Base-by-base conservation (phyloP, 2,888 invertebrate genomes). In the Nasonovia ribisnigri region DNA sequence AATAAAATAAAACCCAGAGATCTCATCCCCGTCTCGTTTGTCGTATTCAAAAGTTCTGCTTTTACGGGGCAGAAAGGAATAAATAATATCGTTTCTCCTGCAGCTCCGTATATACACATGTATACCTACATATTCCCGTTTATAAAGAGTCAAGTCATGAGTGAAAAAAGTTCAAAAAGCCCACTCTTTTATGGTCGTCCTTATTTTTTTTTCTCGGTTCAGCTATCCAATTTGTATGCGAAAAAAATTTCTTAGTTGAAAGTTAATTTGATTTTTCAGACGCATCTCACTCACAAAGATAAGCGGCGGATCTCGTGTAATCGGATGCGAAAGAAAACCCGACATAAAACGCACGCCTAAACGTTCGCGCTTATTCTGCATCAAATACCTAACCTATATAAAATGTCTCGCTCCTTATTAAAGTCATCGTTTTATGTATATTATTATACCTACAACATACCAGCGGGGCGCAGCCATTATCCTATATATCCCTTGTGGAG, bases 81-180 rank as follows among this genome's bases (percentile, higher is more conserved):
- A 92, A 92, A 92, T 92, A 92, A 92, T 92, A 92, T 36, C 92
- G 88, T 92, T 88, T 88, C 51, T 92, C 87, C 20, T 43, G 42
- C 8, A 24, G 54, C 51, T 42, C 51, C 51, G 24, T 51, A 84
- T 54, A 67, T 24, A 88, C 24, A 88, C 26, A 42, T 42, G 20
- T 46, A 42, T 86, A 84, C 51, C 46, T 91, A 54, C 46, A 42
- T 86, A 92, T 93, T 93, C 29, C 20, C 46, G 84, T 86, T 57
- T 90, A 93, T 86, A 93, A 93, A 93, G 93, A 93, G 90, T 86
- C 90, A 93, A 93, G 93, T 90, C 93, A 87, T 86, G 93, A 93
- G 93, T 90, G 86, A 93, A 93, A 90, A 93, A 86, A 87, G 86
- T 93, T 86, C 84, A 90, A 93, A 90, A 93, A 90, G 60, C 54